Evolutionary conservation across 2,888 invertebrate species (phyloP).

Genomic region (Drosophila monieri): DNA sequence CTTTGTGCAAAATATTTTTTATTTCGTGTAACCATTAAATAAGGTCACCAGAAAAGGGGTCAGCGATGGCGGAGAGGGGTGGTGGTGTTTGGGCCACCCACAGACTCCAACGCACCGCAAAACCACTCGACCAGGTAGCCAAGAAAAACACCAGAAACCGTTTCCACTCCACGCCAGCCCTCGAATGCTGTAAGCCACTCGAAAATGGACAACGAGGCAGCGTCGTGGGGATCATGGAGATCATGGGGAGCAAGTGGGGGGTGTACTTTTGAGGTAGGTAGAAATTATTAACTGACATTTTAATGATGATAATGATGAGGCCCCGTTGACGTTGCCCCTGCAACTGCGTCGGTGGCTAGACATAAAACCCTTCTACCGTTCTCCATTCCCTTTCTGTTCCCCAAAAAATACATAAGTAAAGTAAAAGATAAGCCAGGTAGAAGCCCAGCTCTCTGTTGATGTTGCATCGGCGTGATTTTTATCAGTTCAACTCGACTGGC

Average conservation of each 20-base stretch:
- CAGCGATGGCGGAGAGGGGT: neutral
- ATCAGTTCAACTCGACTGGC: conserved; percentile 77
- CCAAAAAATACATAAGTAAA: conserved; percentile 1
- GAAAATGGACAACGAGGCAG: conserved; percentile 51
- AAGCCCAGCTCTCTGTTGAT: conserved; percentile 63
- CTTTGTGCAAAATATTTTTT: neutral
- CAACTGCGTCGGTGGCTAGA: conserved; percentile 81
- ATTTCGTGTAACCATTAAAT: conserved; percentile 4
- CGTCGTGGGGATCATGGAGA: conserved; percentile 15
- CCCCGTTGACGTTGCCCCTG: conserved; percentile 60
- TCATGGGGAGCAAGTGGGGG: conserved; percentile 11
- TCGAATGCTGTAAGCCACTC: conserved; percentile 67
- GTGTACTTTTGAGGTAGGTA: conserved; percentile 43
- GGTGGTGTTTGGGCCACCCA: conserved; percentile 35
- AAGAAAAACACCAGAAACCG: conserved; percentile 39
- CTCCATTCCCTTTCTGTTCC: conserved; percentile 7
- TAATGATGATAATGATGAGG: conserved; percentile 81
- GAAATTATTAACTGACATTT: conserved; percentile 81
- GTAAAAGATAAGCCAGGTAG: conserved; percentile 28
- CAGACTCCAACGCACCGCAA: conserved; percentile 22
- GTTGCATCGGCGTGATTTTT: conserved; percentile 80
- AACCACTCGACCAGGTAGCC: conserved; percentile 40
- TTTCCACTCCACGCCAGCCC: conserved; percentile 13
- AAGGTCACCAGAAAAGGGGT: conserved; percentile 27
- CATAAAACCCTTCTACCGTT: conserved; percentile 56